Percentiles rank a stretch among this genome's conserved stretches.
Conservation (phyloP, 1,140 invertebrate species). For the Drosophila tropicalis region DNA sequence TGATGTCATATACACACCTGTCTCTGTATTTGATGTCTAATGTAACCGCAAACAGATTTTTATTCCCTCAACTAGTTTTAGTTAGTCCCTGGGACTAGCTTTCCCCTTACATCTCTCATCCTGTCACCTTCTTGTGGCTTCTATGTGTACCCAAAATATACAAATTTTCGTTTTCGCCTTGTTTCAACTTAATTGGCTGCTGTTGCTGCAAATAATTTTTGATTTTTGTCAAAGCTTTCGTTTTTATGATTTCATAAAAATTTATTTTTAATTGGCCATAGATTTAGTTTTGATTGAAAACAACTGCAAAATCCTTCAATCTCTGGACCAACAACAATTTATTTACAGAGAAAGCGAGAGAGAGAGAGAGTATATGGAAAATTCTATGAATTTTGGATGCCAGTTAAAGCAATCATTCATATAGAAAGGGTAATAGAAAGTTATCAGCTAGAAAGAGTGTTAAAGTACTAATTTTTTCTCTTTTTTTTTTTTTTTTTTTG, state of each 20-base stretch:
- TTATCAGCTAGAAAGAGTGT: background rate
- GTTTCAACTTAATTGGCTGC: conserved; percentile 1
- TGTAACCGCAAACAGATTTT: conserved; percentile 41
- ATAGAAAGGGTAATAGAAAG: background rate
- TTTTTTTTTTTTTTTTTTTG: background rate
- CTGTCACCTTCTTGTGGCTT: background rate
- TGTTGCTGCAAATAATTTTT: background rate
- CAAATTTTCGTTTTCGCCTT: background rate
- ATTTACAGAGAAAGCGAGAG: background rate
- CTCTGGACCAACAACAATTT: background rate
- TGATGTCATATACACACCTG: background rate
- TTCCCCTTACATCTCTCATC: background rate
- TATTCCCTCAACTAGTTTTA: background rate
- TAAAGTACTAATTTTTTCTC: background rate
- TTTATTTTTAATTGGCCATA: conserved; percentile 5
- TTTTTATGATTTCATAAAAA: background rate
- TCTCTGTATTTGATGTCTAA: conserved; percentile 33
- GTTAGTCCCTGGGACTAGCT: background rate
- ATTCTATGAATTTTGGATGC: background rate
- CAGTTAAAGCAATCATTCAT: too few relatives aligned
- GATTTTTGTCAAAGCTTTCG: background rate
- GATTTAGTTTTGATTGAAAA: background rate
- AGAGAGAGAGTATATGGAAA: background rate
- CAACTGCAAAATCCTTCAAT: background rate
- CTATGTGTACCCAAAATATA: background rate